These are phyloP conservation scores for Stenodema calcarata DNA, from an alignment of 2,888 invertebrate genomes.

Conservation along the genomic window DNA sequence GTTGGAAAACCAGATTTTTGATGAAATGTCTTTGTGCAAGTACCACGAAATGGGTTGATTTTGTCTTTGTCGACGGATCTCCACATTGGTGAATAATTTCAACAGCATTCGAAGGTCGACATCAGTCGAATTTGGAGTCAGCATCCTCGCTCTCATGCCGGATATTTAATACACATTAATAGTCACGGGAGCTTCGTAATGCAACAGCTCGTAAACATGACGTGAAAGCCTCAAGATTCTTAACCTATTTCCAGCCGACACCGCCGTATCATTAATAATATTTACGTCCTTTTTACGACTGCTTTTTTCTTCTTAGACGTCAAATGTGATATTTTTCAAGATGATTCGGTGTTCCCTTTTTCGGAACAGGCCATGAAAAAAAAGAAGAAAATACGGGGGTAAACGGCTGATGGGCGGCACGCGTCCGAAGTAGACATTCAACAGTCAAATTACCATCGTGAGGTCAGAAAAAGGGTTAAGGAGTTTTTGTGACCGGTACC, in stretches of 20 bases:
- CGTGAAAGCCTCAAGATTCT: neutral
- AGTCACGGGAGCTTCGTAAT: too few species aligned
- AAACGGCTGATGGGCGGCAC: neutral
- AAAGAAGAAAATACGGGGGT: neutral
- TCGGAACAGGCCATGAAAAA: neutral
- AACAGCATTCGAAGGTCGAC: too few species aligned
- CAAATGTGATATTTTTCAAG: neutral
- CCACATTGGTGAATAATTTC: too few species aligned
- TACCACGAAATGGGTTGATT: too few species aligned
- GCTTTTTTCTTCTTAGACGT: neutral
- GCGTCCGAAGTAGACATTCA: neutral
- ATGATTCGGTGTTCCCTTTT: neutral
- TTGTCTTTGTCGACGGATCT: too few species aligned
- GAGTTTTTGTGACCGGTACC: conserved; percentile 6
- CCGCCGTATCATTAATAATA: neutral
- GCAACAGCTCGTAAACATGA: too few species aligned
- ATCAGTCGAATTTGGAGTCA: too few species aligned
- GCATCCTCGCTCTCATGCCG: too few species aligned
- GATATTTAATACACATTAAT: too few species aligned
- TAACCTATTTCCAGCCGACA: neutral
- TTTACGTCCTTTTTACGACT: neutral
- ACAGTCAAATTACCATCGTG: conserved; percentile 1
- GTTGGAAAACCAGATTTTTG: too few species aligned
- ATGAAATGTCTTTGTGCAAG: too few species aligned
- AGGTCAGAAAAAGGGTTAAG: neutral